Percentiles rank a stretch among this genome's conserved stretches.
These are phyloP conservation scores for Spilarctia lutea DNA, from an alignment of 2,888 invertebrate species.

Conservation along the genomic window DNA sequence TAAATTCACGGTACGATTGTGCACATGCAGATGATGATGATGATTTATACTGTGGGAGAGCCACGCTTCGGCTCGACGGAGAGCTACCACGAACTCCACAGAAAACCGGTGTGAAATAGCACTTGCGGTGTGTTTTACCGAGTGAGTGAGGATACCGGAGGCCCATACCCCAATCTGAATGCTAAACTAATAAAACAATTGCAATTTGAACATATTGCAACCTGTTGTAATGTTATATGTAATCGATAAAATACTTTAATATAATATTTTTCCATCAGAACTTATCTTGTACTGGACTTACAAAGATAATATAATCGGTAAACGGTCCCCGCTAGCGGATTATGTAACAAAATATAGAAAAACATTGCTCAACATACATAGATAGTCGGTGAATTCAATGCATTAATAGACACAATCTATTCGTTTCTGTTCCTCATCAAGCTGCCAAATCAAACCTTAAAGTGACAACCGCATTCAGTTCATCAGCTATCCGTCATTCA, in stretches of 20 bases:
- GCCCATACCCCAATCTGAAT: too few species aligned
- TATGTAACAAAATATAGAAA: neutral
- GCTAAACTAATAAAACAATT: neutral
- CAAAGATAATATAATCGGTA: neutral
- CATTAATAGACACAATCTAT: slow-evolving; percentile 49
- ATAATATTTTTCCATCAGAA: neutral
- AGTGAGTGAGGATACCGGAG: too few species aligned
- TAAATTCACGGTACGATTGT: too few species aligned
- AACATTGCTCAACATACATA: slow-evolving; percentile 1
- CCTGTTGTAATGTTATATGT: neutral
- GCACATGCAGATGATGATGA: too few species aligned
- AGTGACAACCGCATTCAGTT: slow-evolving; percentile 25
- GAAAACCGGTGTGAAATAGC: too few species aligned
- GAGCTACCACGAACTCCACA: too few species aligned
- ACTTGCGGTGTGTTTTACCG: too few species aligned
- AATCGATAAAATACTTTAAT: neutral
- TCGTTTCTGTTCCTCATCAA: slow-evolving; percentile 46
- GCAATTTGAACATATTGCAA: neutral
- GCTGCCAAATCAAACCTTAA: slow-evolving; percentile 48
- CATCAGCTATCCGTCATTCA: slow-evolving; percentile 14
- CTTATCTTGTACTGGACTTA: neutral
- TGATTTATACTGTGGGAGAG: too few species aligned
- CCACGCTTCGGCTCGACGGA: too few species aligned
- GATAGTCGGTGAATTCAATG: slow-evolving; percentile 45
- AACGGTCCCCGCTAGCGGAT: neutral